phyloP scores from a whole-genome alignment of 2,113 vertebrate species.

The Scartelaos histophorus region DNA sequence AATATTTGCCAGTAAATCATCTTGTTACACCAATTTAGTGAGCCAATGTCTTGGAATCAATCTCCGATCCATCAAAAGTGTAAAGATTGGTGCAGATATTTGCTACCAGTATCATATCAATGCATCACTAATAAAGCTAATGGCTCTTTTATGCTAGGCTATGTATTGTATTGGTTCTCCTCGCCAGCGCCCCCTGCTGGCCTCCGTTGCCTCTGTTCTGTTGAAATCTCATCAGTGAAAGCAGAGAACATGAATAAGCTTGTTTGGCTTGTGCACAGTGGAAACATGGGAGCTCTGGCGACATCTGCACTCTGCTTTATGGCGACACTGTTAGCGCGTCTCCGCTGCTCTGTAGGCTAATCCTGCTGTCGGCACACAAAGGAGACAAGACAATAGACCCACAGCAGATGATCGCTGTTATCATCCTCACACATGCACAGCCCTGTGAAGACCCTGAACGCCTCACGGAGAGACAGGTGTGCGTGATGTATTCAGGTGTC shows the following conservation, averaged over 20 bases:
- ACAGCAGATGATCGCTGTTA: neutral
- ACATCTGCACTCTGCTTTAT: conserved; percentile 38
- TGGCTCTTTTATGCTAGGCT: no score
- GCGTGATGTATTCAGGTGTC: conserved; percentile 4
- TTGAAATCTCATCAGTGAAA: conserved; percentile 35
- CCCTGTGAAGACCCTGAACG: neutral
- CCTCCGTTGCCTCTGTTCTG: conserved; percentile 12
- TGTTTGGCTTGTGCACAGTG: conserved; percentile 41
- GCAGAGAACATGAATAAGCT: conserved; percentile 39
- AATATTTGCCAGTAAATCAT: no score
- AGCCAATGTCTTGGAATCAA: no score
- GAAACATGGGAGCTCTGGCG: conserved; percentile 21
- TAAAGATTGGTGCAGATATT: no score
- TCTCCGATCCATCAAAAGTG: no score
- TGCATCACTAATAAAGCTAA: no score
- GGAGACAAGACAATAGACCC: neutral
- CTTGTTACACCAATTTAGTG: no score
- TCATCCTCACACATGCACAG: neutral
- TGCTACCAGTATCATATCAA: no score
- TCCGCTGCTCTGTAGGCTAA: conserved; percentile 4
- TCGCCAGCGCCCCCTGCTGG: conserved; percentile 24
- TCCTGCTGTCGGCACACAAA: neutral
- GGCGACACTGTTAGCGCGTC: conserved; percentile 21
- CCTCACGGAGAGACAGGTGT: neutral
- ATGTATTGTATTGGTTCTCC: neutral